Conservation (phyloP, 1,140 invertebrate species). For the Agrypnia vestita region DNA sequence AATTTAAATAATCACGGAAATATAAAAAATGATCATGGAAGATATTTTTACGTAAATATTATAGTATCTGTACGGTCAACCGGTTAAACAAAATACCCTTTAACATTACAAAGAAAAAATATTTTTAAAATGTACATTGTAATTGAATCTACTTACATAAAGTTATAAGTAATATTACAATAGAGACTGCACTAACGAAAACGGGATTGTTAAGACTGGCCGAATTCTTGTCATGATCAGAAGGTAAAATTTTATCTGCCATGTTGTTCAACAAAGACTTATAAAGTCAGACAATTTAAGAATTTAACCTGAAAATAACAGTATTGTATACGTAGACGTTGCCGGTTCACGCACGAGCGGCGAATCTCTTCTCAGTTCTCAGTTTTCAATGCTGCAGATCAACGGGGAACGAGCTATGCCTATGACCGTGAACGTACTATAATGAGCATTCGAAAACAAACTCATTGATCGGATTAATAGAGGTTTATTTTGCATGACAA, state of each 20-base stretch:
- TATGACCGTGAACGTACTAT: too few species aligned
- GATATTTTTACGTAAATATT: too few species aligned
- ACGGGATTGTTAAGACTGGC: slow-evolving; percentile 19
- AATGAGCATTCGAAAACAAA: too few species aligned
- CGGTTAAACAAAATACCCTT: too few species aligned
- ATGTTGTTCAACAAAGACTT: slow-evolving; percentile 15
- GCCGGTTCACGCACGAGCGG: not conserved
- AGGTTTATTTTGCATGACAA: too few species aligned
- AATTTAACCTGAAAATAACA: not conserved
- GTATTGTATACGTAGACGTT: not conserved
- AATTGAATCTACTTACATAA: slow-evolving; percentile 38
- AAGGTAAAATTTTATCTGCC: slow-evolving; percentile 12
- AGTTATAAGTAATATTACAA: slow-evolving; percentile 41
- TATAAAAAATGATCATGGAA: too few species aligned
- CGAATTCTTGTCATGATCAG: slow-evolving; percentile 13
- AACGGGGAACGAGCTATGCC: too few species aligned
- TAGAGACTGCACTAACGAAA: slow-evolving; percentile 27
- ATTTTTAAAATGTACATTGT: not conserved
- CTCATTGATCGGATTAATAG: too few species aligned
- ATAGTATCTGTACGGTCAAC: too few species aligned
- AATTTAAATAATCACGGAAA: too few species aligned
- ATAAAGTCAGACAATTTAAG: not conserved
- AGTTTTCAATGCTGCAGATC: too few species aligned
- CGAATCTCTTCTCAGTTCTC: too few species aligned
- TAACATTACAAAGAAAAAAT: not conserved